Conservation (phyloP, 2,113 vertebrate genomes). For the Varanus salvator region DNA sequence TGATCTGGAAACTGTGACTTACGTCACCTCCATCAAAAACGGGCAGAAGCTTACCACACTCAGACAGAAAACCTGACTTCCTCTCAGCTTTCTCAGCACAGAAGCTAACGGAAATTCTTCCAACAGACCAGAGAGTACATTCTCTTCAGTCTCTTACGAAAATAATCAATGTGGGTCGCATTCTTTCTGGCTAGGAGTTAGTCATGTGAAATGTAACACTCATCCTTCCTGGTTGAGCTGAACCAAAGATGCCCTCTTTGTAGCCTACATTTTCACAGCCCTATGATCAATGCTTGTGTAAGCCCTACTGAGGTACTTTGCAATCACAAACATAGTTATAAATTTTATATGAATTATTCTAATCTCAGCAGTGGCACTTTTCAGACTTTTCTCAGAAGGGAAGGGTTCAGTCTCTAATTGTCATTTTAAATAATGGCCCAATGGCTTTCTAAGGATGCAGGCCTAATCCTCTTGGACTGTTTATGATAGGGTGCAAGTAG, state of each 20-base stretch:
- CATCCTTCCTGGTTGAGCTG: constrained; percentile 11
- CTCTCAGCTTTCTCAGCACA: constrained; percentile 50
- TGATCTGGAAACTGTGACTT: neutral
- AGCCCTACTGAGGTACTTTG: neutral
- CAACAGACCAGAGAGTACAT: constrained; percentile 59
- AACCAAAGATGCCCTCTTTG: neutral
- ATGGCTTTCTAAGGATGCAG: neutral
- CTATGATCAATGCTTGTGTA: neutral
- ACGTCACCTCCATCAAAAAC: constrained; percentile 30
- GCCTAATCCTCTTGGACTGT: too few species aligned
- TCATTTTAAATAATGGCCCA: neutral
- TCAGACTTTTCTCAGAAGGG: neutral
- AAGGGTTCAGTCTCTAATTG: neutral
- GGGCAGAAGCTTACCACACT: constrained; percentile 40
- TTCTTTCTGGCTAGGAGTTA: constrained; percentile 33
- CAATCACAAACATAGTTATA: neutral
- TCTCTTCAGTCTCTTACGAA: constrained; percentile 71
- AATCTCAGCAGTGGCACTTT: neutral
- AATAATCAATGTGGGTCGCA: constrained; percentile 80
- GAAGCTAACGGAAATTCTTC: constrained; percentile 72
- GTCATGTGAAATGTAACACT: constrained; percentile 29
- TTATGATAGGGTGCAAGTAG: too few species aligned
- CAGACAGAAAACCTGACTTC: constrained; percentile 56
- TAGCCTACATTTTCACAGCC: neutral
- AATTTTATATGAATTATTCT: neutral